phyloP scores from a whole-genome alignment of 2,888 invertebrate genomes.

The Teleiodes luculella region DNA sequence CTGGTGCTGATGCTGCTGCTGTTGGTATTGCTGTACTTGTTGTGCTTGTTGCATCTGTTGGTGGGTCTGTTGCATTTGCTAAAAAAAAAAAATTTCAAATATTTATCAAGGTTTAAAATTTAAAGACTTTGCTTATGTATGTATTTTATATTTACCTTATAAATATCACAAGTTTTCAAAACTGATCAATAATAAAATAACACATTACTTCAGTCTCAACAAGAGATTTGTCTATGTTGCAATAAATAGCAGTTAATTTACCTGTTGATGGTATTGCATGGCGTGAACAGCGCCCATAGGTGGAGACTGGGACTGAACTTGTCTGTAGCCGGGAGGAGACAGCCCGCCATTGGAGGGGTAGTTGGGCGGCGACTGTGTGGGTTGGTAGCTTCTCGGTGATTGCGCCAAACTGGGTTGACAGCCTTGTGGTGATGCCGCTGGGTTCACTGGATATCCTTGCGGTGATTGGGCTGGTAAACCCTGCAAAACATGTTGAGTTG shows the following conservation, averaged over 20 bases:
- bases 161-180: too few relatives aligned
- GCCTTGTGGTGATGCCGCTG: slow-evolving; percentile 72
- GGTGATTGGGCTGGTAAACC: slow-evolving; percentile 66
- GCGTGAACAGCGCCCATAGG: slow-evolving; percentile 72
- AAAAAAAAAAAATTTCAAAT: too few relatives aligned
- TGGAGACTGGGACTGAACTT: slow-evolving; percentile 70
- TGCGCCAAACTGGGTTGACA: slow-evolving; percentile 63
- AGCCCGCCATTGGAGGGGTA: slow-evolving; percentile 69
- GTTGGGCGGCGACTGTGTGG: slow-evolving; percentile 76
- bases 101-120: too few relatives aligned
- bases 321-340: slow-evolving; percentile 76
- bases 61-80: slow-evolving; percentile 31
- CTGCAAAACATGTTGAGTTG: slow-evolving; percentile 30
- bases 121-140: too few relatives aligned
- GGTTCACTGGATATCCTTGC: slow-evolving; percentile 78
- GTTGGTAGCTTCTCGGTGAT: slow-evolving; percentile 71
- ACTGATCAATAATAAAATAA: too few relatives aligned
- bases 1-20: slow-evolving; percentile 49
- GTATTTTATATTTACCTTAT: too few relatives aligned
- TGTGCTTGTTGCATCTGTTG: slow-evolving; percentile 55
- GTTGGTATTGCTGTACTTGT: slow-evolving; percentile 62
- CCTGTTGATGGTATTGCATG: slow-evolving; percentile 75
- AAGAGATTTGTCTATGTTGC: neutral
- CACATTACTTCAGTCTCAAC: too few relatives aligned
- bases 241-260: slow-evolving; percentile 20